Conservation (phyloP, 1,140 invertebrate genomes). For the Globodera rostochiensis region DNA sequence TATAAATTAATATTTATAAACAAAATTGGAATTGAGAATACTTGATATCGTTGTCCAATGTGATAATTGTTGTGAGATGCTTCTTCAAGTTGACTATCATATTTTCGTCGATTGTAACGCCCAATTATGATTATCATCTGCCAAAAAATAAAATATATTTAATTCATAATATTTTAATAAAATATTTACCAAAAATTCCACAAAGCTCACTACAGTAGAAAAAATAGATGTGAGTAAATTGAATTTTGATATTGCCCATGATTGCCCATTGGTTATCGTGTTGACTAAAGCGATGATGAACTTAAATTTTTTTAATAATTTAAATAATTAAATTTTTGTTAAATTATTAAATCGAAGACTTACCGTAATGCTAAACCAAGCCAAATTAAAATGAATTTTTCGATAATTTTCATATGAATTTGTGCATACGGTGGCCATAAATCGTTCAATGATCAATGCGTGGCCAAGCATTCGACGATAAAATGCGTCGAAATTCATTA, state of each 20-base stretch:
- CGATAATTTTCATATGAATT: background rate
- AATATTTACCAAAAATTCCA: background rate
- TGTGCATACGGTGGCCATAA: background rate
- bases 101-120: background rate
- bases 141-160: background rate
- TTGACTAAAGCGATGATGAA: background rate
- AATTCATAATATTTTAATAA: background rate
- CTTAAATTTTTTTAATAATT: background rate
- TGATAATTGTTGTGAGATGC: background rate
- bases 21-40: background rate
- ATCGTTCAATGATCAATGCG: background rate
- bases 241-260: background rate
- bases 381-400: background rate
- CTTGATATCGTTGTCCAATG: background rate
- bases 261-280: background rate
- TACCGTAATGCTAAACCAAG: background rate
- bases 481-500: background rate
- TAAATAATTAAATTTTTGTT: background rate
- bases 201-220: background rate
- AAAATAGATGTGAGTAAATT: background rate
- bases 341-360: background rate
- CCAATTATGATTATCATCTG: background rate
- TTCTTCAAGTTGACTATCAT: background rate
- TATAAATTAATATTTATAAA: background rate
- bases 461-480: background rate